Base-by-base conservation (phyloP, 2,888 invertebrate genomes). In the Nudaria mundana region DNA sequence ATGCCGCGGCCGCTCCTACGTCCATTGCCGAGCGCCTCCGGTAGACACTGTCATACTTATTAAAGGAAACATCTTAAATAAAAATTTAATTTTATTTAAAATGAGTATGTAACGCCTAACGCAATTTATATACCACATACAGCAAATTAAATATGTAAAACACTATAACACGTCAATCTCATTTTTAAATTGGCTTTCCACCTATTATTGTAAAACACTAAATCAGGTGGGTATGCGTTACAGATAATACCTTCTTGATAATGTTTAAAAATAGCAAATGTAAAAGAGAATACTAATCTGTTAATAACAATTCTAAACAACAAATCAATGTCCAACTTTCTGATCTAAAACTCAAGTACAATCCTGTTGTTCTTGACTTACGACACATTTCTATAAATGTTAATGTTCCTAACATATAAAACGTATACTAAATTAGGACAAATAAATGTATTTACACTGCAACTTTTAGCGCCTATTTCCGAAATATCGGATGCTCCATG, bases 61-160 rank as follows among this genome's bases (percentile, higher is more conserved):
- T n/a, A n/a, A n/a, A n/a, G n/a, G n/a, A n/a, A n/a, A n/a, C n/a
- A n/a, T n/a, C n/a, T n/a, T n/a, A n/a, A n/a, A n/a, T n/a, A n/a
- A n/a, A n/a, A n/a, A n/a, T n/a, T n/a, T n/a, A n/a, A n/a, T n/a
- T n/a, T n/a, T n/a, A n/a, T n/a, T n/a, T n/a, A 56, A 60, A 44
- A 60, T 39, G 56, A 50, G 39, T 42, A 37, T 57, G 40, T 36
- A 37, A 59, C 30, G 36, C 48, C 40, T 46, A 60, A 46, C 41
- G 48, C 24, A 6, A 24, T 58, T 43, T 58, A 46, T 42, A 22
- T 47, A 49, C 18, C 37, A 46, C 44, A 48, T 52, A 47, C 10
- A 24, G 33, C 42, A 45, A 44, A 50, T 52, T 44, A 46, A 48
- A 48, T 41, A 44, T 37, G 44, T 43, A 45, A 48, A 48, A 43